These are phyloP conservation scores for Eucera pruinosa DNA, from an alignment of 2,888 invertebrate genomes.

Conservation along the genomic window DNA sequence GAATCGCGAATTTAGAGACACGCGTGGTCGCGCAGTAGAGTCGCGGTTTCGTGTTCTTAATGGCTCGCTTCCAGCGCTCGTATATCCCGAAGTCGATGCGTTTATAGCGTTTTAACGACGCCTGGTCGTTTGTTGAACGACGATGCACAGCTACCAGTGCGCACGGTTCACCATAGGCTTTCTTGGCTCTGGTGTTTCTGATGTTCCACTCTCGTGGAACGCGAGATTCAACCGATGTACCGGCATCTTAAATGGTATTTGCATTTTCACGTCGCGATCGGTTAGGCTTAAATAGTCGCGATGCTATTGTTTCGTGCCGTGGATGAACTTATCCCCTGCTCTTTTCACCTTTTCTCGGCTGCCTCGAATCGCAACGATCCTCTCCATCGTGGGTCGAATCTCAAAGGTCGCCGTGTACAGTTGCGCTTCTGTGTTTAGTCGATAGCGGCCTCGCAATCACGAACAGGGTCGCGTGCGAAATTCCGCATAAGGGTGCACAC, in stretches of 20 bases:
- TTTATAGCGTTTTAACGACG: slow-evolving; percentile 39
- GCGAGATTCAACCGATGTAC: slow-evolving; percentile 1
- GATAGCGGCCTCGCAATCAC: slow-evolving; percentile 50
- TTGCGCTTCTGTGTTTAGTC: slow-evolving; percentile 52
- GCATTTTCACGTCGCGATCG: slow-evolving; percentile 39
- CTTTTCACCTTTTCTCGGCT: slow-evolving; percentile 64
- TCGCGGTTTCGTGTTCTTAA: slow-evolving; percentile 15
- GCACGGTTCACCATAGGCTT: slow-evolving; percentile 6
- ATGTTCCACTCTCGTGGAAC: slow-evolving; percentile 2
- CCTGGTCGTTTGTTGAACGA: slow-evolving; percentile 21
- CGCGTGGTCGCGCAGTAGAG: not conserved
- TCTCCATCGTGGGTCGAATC: slow-evolving; percentile 55
- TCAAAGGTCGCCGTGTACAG: slow-evolving; percentile 62
- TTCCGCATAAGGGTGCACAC: slow-evolving; percentile 54
- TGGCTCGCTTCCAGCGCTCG: slow-evolving; percentile 41
- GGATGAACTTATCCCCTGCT: slow-evolving; percentile 66
- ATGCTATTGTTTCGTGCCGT: slow-evolving; percentile 53
- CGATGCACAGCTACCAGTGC: not conserved
- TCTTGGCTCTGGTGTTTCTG: not conserved
- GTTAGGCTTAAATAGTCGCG: slow-evolving; percentile 37
- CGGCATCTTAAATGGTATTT: slow-evolving; percentile 34
- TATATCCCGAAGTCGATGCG: slow-evolving; percentile 23
- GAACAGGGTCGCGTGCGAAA: slow-evolving; percentile 60
- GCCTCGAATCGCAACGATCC: slow-evolving; percentile 28
- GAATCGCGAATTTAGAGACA: slow-evolving; percentile 20